Conservation (phyloP, 2,888 invertebrate genomes). For the Byasa hedistus region DNA sequence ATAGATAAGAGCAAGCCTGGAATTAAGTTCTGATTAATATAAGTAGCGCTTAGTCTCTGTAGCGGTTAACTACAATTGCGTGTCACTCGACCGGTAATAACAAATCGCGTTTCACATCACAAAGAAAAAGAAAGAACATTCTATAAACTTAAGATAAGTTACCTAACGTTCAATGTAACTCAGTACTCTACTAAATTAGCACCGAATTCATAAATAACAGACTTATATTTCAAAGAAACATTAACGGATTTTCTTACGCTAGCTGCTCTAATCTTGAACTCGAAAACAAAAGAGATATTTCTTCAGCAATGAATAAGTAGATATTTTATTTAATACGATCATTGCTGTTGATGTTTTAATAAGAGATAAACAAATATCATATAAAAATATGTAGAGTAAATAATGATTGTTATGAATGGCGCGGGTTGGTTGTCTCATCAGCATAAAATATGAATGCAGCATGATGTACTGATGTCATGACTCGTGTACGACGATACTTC, state of each 20-base stretch:
- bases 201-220: too few relatives aligned
- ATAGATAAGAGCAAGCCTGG: neutral
- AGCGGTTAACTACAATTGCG: slow-evolving; percentile 8
- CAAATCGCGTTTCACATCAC: neutral
- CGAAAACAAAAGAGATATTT: neutral
- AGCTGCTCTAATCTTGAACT: neutral
- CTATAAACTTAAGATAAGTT: neutral
- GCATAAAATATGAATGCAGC: slow-evolving; percentile 28
- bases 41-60: slow-evolving; percentile 1
- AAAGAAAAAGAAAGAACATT: neutral
- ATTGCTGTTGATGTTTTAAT: neutral
- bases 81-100: slow-evolving; percentile 19
- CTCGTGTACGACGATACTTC: slow-evolving; percentile 11
- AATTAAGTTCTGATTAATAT: slow-evolving; percentile 7
- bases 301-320: neutral
- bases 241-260: too few relatives aligned
- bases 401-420: slow-evolving; percentile 23
- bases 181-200: too few relatives aligned
- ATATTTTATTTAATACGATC: neutral
- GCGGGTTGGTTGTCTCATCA: slow-evolving; percentile 9
- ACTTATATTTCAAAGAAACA: too few relatives aligned
- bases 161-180: too few relatives aligned
- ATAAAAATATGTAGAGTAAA: neutral
- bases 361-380: neutral
- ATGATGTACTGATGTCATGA: slow-evolving; percentile 22